Evolutionary conservation across 2,888 invertebrate genomes (phyloP), one percentile per base, ranked within the genome.

Genomic region (Cremastinae sp.): DNA sequence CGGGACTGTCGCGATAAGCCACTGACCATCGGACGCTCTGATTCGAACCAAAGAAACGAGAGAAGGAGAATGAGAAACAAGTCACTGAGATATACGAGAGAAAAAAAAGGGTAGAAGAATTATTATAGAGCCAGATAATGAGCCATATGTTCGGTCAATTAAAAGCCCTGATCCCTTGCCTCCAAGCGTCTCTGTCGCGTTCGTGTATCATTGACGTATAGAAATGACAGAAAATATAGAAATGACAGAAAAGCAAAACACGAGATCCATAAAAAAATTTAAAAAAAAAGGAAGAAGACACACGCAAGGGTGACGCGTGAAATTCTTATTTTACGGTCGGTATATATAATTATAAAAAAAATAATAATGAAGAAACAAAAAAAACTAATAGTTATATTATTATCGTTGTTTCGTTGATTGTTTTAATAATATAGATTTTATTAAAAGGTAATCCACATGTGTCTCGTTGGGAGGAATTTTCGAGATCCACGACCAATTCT

Each of bases 361-460:
- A 73, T 43, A 53, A 59, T 7, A 5, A 43, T 35, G 53, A 61
- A 1, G 9, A 51, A 12, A 55, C 14, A 55, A 61, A 51, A 43
- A 39, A 66, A 72, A 62, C 66, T 75, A 83, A 82, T 83, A 79
- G 84, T 80, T 88, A 86, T 69, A 85, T 84, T 70, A 85, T 79
- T 86, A 87, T 80, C 83, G 89, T 89, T 89, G 86, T 88, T 89
- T 82, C 80, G 88, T 88, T 88, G 74, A 88, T 89, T 87, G 88
- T 89, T 88, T 89, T 87, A 75, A 73, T 53, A 66, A 76, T 72
- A 86, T 88, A 89, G 87, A 89, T 86, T 89, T 89, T 89, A 89
- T 89, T 86, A 76, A 81, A 49, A 62, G 58, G 68, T 62, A 58
- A 62, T 69, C 39, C 41, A 58, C 51, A 58, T 68, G 58, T 64